Evolutionary conservation across 2,113 vertebrate genomes (phyloP), one percentile per base, ranked within the genome.

Genomic region (Ptilorrhoa leucosticta): DNA sequence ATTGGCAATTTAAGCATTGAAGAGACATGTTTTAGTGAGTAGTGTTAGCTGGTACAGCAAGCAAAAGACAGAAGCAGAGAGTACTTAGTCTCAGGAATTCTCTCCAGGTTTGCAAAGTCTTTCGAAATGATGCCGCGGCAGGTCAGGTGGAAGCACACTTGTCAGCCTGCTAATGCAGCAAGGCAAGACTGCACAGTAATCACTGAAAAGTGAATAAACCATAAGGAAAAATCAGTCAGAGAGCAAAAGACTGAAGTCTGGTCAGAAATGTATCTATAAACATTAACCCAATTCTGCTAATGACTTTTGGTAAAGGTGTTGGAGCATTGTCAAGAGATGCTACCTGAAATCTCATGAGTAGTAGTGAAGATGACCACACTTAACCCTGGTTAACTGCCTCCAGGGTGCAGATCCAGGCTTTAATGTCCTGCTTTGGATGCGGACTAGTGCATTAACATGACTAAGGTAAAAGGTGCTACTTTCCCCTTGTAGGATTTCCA

Each of bases 101-200:
- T 63, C 33, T 35, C 16, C n/a, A 40, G 40, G 48, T 56, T 83
- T 61, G 10, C 53, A 60, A 31, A 47, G 24, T 7, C 12, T 61
- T 83, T 80, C 0, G 0, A 39, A 60, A 83, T 0, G 0, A 42
- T 8, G 6, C 4, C 44, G 27, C 50, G 89, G 40, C 16, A 77
- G 35, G 45, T 40, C 37, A 14, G 30, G 45, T 57, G n/a, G 68
- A 86, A 69, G 11, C 1, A 11, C 0, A 1, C 3, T 57, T 37
- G 10, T 31, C 79, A 79, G 31, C 10, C 60, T 50, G 11, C 22
- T 84, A 42, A 69, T 10, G 23, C 19, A 47, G 27, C 20, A 37
- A 6, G 12, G 24, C 12, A 37, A 56, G 64, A 42, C 3, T 8
- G 19, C 28, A 37, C 11, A 15, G 33, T 19, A 69, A 35, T 33